phyloP scores from a whole-genome alignment of 1,140 invertebrate species.

The Trichonephila inaurata region DNA sequence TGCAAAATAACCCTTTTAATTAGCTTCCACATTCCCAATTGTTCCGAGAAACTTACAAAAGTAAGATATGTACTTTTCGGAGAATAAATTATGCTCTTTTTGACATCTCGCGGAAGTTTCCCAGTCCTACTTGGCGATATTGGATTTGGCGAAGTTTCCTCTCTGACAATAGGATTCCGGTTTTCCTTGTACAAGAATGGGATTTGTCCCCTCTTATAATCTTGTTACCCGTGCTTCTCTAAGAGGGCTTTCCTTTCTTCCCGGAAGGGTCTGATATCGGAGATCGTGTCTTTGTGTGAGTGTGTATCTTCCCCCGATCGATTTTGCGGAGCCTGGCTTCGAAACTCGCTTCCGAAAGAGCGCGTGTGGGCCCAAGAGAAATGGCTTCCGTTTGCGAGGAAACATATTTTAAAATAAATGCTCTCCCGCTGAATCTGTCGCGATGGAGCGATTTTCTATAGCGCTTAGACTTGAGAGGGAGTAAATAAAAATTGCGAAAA shows the following conservation, averaged over 20 bases:
- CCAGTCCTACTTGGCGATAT: background rate
- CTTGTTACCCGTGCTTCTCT: background rate
- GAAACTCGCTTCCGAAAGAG: background rate
- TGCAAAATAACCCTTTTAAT: too few species aligned
- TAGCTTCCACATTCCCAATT: too few species aligned
- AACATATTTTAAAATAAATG: slow-evolving; percentile 24
- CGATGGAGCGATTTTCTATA: background rate
- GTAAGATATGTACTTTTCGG: too few species aligned
- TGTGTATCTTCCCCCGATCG: background rate
- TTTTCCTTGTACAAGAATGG: slow-evolving; percentile 2
- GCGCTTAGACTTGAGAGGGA: background rate
- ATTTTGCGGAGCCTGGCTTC: background rate
- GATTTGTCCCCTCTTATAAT: background rate
- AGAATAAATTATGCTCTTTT: background rate
- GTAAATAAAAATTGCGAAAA: background rate
- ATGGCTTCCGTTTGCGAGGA: background rate
- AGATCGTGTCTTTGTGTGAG: slow-evolving; percentile 11
- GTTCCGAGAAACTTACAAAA: too few species aligned
- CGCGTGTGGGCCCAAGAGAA: background rate
- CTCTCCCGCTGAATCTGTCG: background rate
- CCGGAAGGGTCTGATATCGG: background rate
- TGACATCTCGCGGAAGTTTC: background rate
- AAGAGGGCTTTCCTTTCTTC: background rate
- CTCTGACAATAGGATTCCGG: background rate
- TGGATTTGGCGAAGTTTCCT: background rate